phyloP scores from a whole-genome alignment of 2,113 vertebrate genomes.

The Oreochromis tanganicae region DNA sequence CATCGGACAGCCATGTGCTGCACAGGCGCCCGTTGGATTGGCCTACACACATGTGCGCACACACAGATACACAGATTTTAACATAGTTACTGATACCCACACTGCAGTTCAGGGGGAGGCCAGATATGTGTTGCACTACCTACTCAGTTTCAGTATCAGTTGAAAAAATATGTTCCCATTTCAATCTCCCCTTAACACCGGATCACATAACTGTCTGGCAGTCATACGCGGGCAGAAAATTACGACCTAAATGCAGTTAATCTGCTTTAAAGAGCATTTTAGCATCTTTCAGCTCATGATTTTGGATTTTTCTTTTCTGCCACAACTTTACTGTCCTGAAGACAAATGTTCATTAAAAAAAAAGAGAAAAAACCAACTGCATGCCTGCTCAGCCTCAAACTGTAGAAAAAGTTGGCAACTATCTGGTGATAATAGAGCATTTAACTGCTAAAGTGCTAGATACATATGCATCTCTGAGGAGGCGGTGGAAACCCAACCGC shows the following conservation, averaged over 20 bases:
- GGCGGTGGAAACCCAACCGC: not conserved
- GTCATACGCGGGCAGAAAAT: not conserved
- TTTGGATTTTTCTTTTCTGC: not conserved
- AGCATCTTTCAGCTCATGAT: not conserved
- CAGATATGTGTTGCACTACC: not conserved
- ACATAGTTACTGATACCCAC: not conserved
- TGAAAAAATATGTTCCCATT: not conserved
- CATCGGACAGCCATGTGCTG: constrained; percentile 67
- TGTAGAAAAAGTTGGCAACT: not conserved
- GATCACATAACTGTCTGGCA: not conserved
- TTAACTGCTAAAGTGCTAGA: not conserved
- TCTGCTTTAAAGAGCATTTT: not conserved
- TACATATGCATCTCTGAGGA: not conserved
- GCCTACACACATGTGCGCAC: not conserved
- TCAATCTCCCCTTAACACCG: not conserved
- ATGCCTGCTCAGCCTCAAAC: not conserved
- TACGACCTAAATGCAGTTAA: not conserved
- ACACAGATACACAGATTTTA: not conserved
- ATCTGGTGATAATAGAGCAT: not conserved
- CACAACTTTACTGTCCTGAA: not conserved
- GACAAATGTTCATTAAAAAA: not conserved
- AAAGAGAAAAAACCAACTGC: not conserved
- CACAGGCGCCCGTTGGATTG: constrained; percentile 48
- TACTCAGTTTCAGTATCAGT: not conserved
- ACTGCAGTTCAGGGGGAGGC: not conserved